Percentiles rank a stretch among this genome's conserved stretches.
These are phyloP conservation scores for Lasioglossum morio DNA, from an alignment of 2,888 invertebrate species.

Conservation along the genomic window DNA sequence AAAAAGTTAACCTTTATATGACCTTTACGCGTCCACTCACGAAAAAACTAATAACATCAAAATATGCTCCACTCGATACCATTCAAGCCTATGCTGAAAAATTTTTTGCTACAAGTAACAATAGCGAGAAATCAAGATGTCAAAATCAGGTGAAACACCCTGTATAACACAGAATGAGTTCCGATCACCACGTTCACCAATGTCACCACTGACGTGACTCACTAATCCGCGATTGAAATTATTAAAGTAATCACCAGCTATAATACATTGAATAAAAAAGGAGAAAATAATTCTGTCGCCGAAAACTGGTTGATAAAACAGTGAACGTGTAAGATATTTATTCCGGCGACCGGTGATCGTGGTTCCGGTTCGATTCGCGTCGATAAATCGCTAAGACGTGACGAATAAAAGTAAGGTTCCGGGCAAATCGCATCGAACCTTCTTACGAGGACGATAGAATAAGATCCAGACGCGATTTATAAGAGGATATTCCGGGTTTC, in stretches of 20 bases:
- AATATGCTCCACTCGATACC: no score
- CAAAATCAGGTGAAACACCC: no score
- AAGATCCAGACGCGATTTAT: constrained; percentile 31
- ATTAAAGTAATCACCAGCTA: background rate
- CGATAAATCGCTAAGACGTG: constrained; percentile 21
- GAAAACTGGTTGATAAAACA: background rate
- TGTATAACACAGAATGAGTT: background rate
- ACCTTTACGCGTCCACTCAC: no score
- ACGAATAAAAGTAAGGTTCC: constrained; percentile 12
- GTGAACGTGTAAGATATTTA: constrained; percentile 15
- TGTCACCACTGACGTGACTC: background rate
- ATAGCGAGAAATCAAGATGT: no score
- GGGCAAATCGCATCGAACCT: constrained; percentile 20
- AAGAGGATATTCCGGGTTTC: background rate
- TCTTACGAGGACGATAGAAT: constrained; percentile 22
- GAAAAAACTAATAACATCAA: no score
- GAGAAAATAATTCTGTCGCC: background rate
- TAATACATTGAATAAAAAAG: background rate
- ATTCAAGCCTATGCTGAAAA: no score
- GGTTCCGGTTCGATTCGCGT: background rate
- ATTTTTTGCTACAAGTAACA: no score
- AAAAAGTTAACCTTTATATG: no score
- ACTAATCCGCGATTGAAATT: background rate
- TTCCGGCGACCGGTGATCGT: constrained; percentile 11
- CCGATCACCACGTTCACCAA: no score